Conservation (phyloP, 2,797 vertebrate genomes). For the Halcyon leucocephala region DNA sequence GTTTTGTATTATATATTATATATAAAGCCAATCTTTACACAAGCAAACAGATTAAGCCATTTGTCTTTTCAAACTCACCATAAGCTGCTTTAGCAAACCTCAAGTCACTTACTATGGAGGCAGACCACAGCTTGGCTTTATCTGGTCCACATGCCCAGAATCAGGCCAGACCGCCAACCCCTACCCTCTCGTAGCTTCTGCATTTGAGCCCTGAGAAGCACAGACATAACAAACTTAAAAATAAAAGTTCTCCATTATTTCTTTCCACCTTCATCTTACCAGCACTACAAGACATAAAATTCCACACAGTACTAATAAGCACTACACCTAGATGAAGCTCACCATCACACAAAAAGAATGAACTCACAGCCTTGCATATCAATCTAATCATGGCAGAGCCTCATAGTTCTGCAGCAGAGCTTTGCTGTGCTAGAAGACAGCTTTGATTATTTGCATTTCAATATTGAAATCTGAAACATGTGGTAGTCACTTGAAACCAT, state of each 20-base stretch:
- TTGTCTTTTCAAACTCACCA: not conserved
- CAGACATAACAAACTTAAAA: fast-evolving
- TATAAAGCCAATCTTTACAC: not conserved
- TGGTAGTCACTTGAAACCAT: not conserved
- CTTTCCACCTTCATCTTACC: not conserved
- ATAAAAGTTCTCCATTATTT: not conserved
- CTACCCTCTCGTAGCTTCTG: not conserved
- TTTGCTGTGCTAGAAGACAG: not conserved
- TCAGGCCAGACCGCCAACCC: not conserved
- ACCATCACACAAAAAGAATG: no score
- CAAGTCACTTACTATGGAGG: not conserved
- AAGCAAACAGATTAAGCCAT: not conserved
- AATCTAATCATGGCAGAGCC: not conserved
- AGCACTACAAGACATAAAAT: not conserved
- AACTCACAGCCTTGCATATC: not conserved
- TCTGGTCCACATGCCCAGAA: not conserved
- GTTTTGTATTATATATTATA: not conserved
- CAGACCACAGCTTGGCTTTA: not conserved
- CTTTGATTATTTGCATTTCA: not conserved
- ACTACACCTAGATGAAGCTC: not conserved
- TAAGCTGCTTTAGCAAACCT: not conserved
- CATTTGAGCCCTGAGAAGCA: not conserved
- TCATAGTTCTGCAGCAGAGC: not conserved
- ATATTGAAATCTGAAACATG: not conserved
- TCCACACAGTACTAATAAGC: no score